Percentiles rank a stretch among this genome's conserved stretches.
These are phyloP conservation scores for Dendrophyllia cribrosa DNA, from an alignment of 64 coral and sea anemone genomes.

Conservation along the genomic window DNA sequence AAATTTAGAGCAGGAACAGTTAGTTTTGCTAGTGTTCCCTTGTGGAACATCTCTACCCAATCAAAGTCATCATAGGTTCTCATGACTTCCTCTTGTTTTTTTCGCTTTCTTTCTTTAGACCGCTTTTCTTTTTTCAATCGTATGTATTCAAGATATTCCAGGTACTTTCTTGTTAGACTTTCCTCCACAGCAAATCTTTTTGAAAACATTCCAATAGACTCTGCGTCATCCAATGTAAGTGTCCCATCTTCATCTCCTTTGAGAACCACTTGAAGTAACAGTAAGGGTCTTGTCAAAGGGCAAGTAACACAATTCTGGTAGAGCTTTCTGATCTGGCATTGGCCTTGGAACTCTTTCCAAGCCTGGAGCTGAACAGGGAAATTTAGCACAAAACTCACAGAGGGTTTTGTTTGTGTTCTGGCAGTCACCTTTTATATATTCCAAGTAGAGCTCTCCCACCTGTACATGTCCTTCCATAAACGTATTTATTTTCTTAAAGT, in stretches of 20 bases:
- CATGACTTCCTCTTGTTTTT: constrained; percentile 63
- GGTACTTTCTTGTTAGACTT: no score
- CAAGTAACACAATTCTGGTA: constrained; percentile 66
- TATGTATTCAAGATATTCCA: no score
- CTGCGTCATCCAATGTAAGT: no score
- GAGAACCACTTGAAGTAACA: constrained; percentile 26
- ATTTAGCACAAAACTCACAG: constrained; percentile 51
- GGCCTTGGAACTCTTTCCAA: constrained; percentile 63
- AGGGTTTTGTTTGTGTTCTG: constrained; percentile 23
- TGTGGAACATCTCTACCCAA: constrained; percentile 47
- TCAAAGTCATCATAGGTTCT: constrained; percentile 58
- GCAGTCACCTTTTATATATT: not conserved
- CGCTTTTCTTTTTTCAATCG: constrained; percentile 31
- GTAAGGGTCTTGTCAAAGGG: no score
- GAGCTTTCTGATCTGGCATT: constrained; percentile 49
- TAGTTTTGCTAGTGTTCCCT: no score
- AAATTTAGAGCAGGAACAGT: no score
- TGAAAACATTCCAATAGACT: no score
- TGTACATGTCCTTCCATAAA: constrained; percentile 63
- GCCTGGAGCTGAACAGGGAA: constrained; percentile 47
- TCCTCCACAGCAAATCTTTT: no score
- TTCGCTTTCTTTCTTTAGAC: no score
- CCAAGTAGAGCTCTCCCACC: not conserved
- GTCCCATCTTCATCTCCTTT: constrained; percentile 38
- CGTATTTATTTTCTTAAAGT: constrained; percentile 58